These are phyloP conservation scores for Stenolophus ochropezus DNA, from an alignment of 2,888 invertebrate genomes.

Conservation along the genomic window DNA sequence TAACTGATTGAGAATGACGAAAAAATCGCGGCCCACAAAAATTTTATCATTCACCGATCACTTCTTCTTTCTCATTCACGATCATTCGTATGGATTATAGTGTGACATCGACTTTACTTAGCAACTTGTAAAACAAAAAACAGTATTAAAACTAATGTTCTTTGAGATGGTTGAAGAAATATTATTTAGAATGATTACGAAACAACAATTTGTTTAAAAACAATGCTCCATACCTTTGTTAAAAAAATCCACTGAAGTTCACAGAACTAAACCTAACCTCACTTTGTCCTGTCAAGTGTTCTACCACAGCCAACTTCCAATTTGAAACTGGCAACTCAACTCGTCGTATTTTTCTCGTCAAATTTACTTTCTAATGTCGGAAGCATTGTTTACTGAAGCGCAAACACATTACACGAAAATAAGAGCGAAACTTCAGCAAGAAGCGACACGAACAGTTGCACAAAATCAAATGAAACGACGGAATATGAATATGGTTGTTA, in stretches of 20 bases:
- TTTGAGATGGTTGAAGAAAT: too few species aligned
- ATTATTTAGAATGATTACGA: too few species aligned
- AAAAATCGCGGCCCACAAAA: too few species aligned
- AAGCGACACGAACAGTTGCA: background rate
- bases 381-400: conserved; percentile 35
- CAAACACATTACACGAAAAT: conserved; percentile 7
- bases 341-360: conserved; percentile 27
- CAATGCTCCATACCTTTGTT: background rate
- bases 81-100: too few species aligned
- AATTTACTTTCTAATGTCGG: conserved; percentile 32
- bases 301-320: background rate
- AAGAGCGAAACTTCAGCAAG: conserved; percentile 25
- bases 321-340: background rate
- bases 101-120: too few species aligned
- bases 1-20: too few species aligned
- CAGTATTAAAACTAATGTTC: too few species aligned
- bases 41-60: too few species aligned
- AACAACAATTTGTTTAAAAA: too few species aligned
- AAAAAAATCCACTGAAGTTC: background rate
- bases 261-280: background rate
- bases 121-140: too few species aligned
- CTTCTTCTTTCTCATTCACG: too few species aligned
- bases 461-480: background rate
- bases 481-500: background rate
- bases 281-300: background rate